Conservation (phyloP, 1,140 invertebrate species). For the Battus philenor region DNA sequence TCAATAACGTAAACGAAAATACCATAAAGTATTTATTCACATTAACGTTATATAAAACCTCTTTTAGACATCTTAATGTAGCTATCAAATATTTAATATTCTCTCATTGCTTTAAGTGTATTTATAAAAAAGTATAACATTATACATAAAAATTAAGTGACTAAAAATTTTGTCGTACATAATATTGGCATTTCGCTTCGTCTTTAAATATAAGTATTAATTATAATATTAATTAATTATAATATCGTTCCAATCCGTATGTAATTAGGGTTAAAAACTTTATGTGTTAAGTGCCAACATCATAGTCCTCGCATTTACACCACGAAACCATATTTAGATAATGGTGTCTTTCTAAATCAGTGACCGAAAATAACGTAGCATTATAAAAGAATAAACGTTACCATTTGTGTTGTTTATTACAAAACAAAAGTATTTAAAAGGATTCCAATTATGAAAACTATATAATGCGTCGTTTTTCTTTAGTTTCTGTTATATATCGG, state of each 20-base stretch:
- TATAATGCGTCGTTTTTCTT: no score
- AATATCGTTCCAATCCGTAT: constrained; percentile 30
- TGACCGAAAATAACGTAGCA: no score
- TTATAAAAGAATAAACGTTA: no score
- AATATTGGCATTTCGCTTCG: constrained; percentile 59
- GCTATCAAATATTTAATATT: constrained; percentile 27
- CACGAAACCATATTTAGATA: constrained; percentile 31
- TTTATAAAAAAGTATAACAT: constrained; percentile 33
- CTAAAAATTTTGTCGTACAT: constrained; percentile 70
- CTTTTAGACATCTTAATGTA: constrained; percentile 11
- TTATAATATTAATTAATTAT: constrained; percentile 35
- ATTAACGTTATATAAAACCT: constrained; percentile 10
- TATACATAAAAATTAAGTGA: constrained; percentile 22
- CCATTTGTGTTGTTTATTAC: no score
- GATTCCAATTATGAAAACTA: no score
- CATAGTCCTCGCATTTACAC: constrained; percentile 62
- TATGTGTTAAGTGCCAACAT: constrained; percentile 51
- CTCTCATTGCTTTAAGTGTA: constrained; percentile 43
- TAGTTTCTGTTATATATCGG: no score
- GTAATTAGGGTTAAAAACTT: constrained; percentile 35
- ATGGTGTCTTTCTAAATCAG: no score
- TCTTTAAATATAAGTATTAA: constrained; percentile 38
- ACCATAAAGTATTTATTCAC: constrained; percentile 12
- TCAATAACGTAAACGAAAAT: constrained; percentile 53
- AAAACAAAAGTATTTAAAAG: no score